phyloP scores from a whole-genome alignment of 2,888 invertebrate species.

The Achlya flavicornis region DNA sequence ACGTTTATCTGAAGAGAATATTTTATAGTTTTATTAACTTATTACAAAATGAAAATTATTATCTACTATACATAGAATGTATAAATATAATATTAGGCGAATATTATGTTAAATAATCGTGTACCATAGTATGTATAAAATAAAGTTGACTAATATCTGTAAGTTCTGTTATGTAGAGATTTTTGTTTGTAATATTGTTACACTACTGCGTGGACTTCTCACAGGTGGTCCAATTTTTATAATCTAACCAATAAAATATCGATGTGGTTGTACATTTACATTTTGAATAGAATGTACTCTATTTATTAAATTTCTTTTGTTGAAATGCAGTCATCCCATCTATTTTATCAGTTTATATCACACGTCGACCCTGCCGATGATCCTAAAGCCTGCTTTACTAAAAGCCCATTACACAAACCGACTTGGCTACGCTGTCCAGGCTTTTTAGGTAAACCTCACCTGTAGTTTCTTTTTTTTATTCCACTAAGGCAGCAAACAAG shows the following conservation, averaged over 20 bases:
- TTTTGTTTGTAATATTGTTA: conserved; percentile 84
- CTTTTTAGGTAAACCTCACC: neutral
- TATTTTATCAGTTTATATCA: conserved; percentile 40
- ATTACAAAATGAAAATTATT: conserved; percentile 81
- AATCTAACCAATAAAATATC: conserved; percentile 84
- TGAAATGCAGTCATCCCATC: conserved; percentile 65
- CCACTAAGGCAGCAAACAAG: too few species aligned
- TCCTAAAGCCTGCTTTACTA: neutral
- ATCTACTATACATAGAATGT: conserved; percentile 82
- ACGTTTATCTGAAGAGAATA: conserved; percentile 80
- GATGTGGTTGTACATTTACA: conserved; percentile 84
- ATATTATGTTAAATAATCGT: conserved; percentile 81
- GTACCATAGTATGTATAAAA: conserved; percentile 82
- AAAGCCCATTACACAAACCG: neutral
- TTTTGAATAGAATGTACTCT: conserved; percentile 82
- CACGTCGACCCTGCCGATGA: conserved; percentile 13
- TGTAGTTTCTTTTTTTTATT: too few species aligned
- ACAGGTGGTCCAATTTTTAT: conserved; percentile 83
- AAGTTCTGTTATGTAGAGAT: conserved; percentile 84
- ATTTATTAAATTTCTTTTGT: conserved; percentile 81
- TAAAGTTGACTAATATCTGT: conserved; percentile 83
- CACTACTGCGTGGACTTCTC: conserved; percentile 78
- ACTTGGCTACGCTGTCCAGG: neutral
- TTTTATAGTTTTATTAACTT: conserved; percentile 84
- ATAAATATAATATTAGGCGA: conserved; percentile 76